phyloP scores from a whole-genome alignment of 2,113 vertebrate genomes.

The Fukomys damarensis region DNA sequence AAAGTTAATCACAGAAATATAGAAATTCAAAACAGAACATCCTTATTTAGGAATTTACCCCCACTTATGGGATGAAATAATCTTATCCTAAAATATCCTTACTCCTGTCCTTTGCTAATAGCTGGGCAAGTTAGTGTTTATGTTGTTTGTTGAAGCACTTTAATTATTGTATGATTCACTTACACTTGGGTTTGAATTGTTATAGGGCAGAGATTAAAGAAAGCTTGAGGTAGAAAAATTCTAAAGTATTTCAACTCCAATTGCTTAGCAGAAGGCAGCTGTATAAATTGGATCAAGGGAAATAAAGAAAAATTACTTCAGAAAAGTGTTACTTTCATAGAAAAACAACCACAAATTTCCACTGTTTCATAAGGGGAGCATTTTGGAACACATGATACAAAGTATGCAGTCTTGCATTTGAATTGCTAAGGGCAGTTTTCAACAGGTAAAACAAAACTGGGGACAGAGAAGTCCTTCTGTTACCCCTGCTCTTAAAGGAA shows the following conservation, averaged over 20 bases:
- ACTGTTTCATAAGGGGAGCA: not conserved
- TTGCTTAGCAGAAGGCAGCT: not conserved
- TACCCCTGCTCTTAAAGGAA: not conserved
- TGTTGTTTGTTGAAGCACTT: not conserved
- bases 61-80: not conserved
- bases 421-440: not conserved
- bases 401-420: not conserved
- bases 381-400: not conserved
- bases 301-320: not conserved
- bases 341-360: not conserved
- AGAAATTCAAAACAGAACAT: not conserved
- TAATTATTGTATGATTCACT: not conserved
- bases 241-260: not conserved
- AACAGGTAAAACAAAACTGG: not conserved
- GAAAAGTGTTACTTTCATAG: not conserved
- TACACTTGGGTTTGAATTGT: not conserved
- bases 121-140: not conserved
- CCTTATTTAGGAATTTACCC: not conserved
- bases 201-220: not conserved
- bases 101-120: not conserved
- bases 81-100: not conserved
- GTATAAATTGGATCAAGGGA: not conserved
- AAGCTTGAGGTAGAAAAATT: not conserved
- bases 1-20: not conserved
- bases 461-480: not conserved